A percentile compares a stretch with the other conserved stretches of the same genome.
Conservation (phyloP, 2,888 invertebrate species). For the Drosophila emarginata region DNA sequence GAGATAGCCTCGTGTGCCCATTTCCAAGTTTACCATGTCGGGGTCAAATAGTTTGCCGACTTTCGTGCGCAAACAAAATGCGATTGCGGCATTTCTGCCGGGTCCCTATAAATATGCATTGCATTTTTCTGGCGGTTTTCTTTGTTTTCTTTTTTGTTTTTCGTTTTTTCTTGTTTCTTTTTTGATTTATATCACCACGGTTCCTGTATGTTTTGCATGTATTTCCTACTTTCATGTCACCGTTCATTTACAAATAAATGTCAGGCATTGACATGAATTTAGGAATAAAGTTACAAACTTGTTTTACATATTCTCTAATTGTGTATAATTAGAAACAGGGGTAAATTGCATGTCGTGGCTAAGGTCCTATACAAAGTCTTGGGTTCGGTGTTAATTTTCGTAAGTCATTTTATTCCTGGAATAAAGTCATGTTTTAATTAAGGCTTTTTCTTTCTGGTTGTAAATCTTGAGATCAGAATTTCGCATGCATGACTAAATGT, state of each 20-base stretch:
- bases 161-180: too few species aligned
- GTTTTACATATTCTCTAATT: conserved; percentile 60
- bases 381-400: neutral
- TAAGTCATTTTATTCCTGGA: conserved; percentile 45
- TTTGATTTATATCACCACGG: conserved; percentile 19
- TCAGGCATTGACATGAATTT: conserved; percentile 69
- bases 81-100: conserved; percentile 18
- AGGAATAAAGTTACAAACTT: conserved; percentile 33
- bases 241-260: conserved; percentile 56
- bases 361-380: neutral
- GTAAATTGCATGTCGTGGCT: conserved; percentile 50
- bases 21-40: conserved; percentile 76
- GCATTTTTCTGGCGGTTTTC: conserved; percentile 19
- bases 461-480: conserved; percentile 24
- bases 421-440: conserved; percentile 53
- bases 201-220: conserved; percentile 13
- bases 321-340: conserved; percentile 51
- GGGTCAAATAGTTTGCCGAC: conserved; percentile 67
- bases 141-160: conserved; percentile 10
- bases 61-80: conserved; percentile 66
- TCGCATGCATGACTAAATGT: conserved; percentile 50
- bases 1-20: conserved; percentile 62
- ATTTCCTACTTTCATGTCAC: conserved; percentile 60
- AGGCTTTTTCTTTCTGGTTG: conserved; percentile 2
- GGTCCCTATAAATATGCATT: conserved; percentile 60